Evolutionary conservation across 2,797 vertebrate genomes (phyloP).

Genomic region (Parauchenoglanis ngamensis): DNA sequence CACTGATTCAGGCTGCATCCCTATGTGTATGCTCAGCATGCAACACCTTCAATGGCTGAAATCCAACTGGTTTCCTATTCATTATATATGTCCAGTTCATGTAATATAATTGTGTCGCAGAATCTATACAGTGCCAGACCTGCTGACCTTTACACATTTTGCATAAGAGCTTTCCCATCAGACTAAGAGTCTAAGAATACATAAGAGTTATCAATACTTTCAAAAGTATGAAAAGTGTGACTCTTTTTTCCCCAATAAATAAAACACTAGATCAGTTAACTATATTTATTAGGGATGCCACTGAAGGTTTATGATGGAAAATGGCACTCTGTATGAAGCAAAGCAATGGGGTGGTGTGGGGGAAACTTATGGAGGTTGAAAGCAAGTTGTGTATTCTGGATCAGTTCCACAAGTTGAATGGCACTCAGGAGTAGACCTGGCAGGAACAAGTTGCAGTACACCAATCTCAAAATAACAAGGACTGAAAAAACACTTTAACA

Average conservation of each 20-base stretch:
- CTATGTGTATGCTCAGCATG: not conserved
- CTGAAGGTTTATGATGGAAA: not conserved
- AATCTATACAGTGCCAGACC: not conserved
- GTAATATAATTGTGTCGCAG: not conserved
- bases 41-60: not conserved
- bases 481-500: not conserved
- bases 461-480: not conserved
- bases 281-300: not conserved
- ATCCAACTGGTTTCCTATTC: not conserved
- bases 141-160: not conserved
- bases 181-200: too few relatives aligned
- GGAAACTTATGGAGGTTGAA: not conserved
- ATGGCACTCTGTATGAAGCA: not conserved
- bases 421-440: not conserved
- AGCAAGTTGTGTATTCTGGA: not conserved
- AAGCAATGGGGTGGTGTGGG: not conserved
- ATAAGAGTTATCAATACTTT: not conserved
- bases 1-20: not conserved
- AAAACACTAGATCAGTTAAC: too few relatives aligned
- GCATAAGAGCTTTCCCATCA: not conserved
- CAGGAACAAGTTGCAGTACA: not conserved
- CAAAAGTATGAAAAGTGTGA: not conserved
- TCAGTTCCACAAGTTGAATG: not conserved
- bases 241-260: not conserved
- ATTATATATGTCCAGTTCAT: not conserved